Conservation (phyloP, 1,140 invertebrate species). For the Drosophila willistoni region DNA sequence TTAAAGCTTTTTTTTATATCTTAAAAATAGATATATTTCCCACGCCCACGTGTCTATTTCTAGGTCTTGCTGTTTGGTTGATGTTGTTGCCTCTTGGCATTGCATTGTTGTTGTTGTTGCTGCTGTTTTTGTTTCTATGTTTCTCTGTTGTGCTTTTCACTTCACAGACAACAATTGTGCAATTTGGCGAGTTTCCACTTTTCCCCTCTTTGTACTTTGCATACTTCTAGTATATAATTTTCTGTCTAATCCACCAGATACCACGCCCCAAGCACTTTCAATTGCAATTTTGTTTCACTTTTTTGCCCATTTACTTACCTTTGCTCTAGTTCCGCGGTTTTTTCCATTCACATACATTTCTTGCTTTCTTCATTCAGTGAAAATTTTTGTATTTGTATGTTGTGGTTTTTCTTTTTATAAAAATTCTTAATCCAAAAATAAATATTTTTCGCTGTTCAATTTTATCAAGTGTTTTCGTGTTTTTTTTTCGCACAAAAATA, state of each 20-base stretch:
- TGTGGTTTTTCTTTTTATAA: constrained; percentile 51
- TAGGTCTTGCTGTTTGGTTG: constrained; percentile 55
- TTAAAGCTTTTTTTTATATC: constrained; percentile 25
- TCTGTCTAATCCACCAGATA: constrained; percentile 21
- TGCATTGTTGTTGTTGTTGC: constrained; percentile 33
- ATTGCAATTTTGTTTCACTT: constrained; percentile 49
- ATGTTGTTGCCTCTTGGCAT: constrained; percentile 52
- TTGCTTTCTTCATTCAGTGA: neutral
- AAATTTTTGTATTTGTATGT: neutral
- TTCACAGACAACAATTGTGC: constrained; percentile 56
- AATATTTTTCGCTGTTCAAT: constrained; percentile 19
- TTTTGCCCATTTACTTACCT: constrained; percentile 54
- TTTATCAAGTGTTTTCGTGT: constrained; percentile 8
- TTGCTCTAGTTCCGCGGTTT: constrained; percentile 58
- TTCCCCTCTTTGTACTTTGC: constrained; percentile 42
- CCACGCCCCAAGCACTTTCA: constrained; percentile 37
- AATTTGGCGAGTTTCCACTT: constrained; percentile 73
- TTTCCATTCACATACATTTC: constrained; percentile 36
- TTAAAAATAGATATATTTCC: constrained; percentile 74
- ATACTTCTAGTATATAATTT: constrained; percentile 18
- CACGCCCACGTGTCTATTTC: constrained; percentile 80
- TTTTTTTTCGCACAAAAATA: constrained; percentile 13
- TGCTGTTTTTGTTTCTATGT: constrained; percentile 11
- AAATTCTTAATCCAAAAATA: constrained; percentile 74
- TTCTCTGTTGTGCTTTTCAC: constrained; percentile 19